Conservation (phyloP, 2,888 invertebrate genomes). For the Euclidia mi region DNA sequence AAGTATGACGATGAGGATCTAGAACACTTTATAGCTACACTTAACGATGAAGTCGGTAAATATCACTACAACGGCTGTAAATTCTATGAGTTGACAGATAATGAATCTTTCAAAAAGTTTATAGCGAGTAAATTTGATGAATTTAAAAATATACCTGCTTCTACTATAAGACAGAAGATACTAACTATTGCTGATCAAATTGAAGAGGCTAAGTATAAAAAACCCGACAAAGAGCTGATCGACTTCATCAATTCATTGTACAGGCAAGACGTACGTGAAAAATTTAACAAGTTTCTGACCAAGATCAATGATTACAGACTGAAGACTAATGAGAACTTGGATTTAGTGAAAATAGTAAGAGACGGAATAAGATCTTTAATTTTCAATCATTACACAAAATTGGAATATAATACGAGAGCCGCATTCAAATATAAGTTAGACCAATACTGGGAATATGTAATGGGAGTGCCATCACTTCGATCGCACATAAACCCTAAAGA, state of each 20-base stretch:
- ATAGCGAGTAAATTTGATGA: conserved; percentile 53
- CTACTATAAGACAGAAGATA: conserved; percentile 48
- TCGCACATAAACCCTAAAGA: no score
- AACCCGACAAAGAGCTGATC: conserved; percentile 34
- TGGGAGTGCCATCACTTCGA: no score
- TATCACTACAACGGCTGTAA: conserved; percentile 62
- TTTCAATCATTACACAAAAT: conserved; percentile 63
- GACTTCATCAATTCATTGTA: conserved; percentile 65
- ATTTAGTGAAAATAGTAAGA: conserved; percentile 55
- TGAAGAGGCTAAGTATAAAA: conserved; percentile 31
- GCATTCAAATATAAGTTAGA: conserved; percentile 48
- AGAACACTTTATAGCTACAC: conserved; percentile 48
- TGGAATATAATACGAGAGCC: conserved; percentile 53
- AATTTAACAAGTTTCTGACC: conserved; percentile 51
- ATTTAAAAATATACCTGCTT: conserved; percentile 41
- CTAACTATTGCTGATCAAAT: conserved; percentile 33
- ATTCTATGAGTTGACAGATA: conserved; percentile 57
- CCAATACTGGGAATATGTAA: neutral
- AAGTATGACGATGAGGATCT: conserved; percentile 61
- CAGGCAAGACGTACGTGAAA: conserved; percentile 36
- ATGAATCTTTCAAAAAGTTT: conserved; percentile 50
- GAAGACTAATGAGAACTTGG: conserved; percentile 18
- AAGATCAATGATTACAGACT: conserved; percentile 54
- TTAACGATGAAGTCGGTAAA: conserved; percentile 62
- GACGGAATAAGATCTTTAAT: conserved; percentile 55